Conservation (phyloP, 37 sponge, comb jelly and placozoan genomes). For the Mnemiopsis leidyi region DNA sequence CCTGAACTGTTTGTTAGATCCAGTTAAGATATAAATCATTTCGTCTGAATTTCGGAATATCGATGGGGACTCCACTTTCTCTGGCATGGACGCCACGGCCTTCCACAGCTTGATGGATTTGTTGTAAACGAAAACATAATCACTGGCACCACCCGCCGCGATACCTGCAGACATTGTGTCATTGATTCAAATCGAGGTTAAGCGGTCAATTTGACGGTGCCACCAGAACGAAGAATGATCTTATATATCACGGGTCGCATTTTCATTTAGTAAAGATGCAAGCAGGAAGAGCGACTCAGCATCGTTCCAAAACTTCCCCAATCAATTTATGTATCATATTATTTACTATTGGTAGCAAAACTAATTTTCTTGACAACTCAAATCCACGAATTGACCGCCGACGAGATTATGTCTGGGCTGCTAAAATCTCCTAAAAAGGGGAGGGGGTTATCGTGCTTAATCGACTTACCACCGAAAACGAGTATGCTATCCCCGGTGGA, state of each 20-base stretch:
- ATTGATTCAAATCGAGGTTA: neutral
- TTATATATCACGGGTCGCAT: too few species aligned
- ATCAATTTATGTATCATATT: too few species aligned
- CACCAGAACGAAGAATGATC: too few species aligned
- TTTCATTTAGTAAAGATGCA: too few species aligned
- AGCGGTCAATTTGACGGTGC: neutral
- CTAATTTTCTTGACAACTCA: too few species aligned
- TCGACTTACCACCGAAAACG: conserved; percentile 18
- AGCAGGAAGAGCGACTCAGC: too few species aligned
- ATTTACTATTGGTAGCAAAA: too few species aligned
- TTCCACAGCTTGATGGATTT: neutral
- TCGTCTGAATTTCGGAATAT: neutral
- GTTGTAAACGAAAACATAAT: conserved; percentile 38
- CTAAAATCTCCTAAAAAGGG: too few species aligned
- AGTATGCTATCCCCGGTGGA: neutral
- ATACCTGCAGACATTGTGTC: conserved; percentile 6
- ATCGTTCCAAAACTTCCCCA: too few species aligned
- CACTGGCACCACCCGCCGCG: neutral
- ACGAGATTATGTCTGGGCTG: too few species aligned
- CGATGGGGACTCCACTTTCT: neutral
- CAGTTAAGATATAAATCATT: conserved; percentile 5
- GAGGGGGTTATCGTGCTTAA: too few species aligned
- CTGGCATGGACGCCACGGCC: neutral
- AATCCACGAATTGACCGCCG: too few species aligned
- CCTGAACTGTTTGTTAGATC: conserved; percentile 14